Percentiles rank a stretch among this genome's conserved stretches.
Evolutionary conservation across 2,797 vertebrate genomes (phyloP).

Genomic region (Meda fulgida): DNA sequence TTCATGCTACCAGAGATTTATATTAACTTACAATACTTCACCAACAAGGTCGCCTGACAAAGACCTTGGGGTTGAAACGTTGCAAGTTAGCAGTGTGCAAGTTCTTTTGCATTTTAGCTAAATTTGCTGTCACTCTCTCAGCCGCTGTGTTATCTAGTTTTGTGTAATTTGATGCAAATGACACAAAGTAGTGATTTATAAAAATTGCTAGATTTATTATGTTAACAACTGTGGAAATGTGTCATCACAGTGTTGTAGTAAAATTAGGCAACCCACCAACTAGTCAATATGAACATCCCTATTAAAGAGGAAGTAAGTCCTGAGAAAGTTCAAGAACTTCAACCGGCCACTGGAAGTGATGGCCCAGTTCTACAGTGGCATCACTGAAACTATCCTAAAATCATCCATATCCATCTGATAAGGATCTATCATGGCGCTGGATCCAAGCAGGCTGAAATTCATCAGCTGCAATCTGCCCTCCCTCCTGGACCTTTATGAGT

Average conservation of each 20-base stretch:
- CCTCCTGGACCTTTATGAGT: slow-evolving; percentile 18
- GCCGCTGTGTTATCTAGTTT: background rate
- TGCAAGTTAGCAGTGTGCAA: background rate
- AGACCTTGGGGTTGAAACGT: background rate
- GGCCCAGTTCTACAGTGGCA: background rate
- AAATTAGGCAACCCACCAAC: background rate
- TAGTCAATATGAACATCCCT: background rate
- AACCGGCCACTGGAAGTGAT: background rate
- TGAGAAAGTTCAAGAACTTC: background rate
- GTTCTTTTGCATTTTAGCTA: background rate
- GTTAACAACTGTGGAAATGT: background rate
- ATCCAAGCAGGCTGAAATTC: background rate
- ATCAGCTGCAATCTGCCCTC: slow-evolving; percentile 6
- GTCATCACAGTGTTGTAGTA: background rate
- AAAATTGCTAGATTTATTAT: background rate
- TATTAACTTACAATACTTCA: too few species aligned
- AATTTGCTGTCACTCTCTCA: background rate
- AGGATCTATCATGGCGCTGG: background rate
- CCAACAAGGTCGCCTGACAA: background rate
- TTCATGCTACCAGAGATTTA: too few species aligned
- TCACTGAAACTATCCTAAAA: background rate
- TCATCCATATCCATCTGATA: slow-evolving; percentile 10
- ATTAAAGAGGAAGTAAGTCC: background rate
- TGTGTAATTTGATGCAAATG: background rate
- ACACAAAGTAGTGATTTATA: background rate